Conservation (phyloP, 2,113 vertebrate genomes). For the Rhinoptilus africanus region DNA sequence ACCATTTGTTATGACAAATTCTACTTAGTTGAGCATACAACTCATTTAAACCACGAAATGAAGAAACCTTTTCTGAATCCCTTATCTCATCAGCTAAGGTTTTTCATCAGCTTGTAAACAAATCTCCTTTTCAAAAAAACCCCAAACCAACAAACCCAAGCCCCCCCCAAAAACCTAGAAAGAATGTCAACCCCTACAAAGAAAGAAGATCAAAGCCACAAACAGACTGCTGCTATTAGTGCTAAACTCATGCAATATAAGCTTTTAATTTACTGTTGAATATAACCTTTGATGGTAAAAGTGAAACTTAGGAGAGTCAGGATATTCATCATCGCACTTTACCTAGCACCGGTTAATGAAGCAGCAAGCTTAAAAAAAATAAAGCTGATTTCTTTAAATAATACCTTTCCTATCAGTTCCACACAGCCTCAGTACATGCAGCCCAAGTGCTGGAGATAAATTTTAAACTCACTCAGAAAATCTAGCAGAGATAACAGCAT, state of each 20-base stretch:
- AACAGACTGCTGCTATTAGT: background rate
- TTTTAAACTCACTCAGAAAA: background rate
- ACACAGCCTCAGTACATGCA: background rate
- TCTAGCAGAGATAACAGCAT: rapidly evolving
- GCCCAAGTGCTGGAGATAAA: background rate
- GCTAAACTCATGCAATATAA: rapidly evolving
- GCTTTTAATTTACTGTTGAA: background rate
- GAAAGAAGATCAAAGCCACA: background rate
- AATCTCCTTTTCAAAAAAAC: background rate
- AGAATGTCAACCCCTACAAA: background rate
- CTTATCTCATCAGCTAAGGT: background rate
- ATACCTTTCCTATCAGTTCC: background rate
- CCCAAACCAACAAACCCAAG: background rate
- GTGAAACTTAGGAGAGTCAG: background rate
- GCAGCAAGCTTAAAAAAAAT: background rate
- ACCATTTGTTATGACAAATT: background rate
- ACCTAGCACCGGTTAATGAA: background rate
- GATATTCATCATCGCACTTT: background rate
- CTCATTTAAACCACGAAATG: background rate
- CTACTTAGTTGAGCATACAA: background rate
- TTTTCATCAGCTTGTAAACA: background rate
- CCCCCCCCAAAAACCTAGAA: background rate
- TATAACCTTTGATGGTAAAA: background rate
- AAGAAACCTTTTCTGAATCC: background rate
- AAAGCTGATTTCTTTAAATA: background rate